Conservation (phyloP, 2,113 vertebrate species). For the Caranx melampygus region DNA sequence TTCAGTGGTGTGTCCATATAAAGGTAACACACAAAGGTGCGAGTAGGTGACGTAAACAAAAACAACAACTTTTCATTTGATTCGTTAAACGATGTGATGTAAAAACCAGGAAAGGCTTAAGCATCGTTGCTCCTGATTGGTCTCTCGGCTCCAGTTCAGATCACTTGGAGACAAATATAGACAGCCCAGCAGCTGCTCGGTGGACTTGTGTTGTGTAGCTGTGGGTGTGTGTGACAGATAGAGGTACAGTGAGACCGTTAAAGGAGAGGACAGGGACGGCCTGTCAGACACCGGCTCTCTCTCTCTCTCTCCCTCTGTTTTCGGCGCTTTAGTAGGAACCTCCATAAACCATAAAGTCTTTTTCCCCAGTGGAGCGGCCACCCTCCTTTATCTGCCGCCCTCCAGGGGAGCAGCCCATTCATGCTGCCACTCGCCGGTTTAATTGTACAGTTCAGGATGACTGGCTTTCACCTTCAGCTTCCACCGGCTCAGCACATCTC, state of each 20-base stretch:
- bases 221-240: constrained; percentile 28
- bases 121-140: background rate
- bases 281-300: constrained; percentile 15
- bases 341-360: constrained; percentile 61
- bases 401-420: constrained; percentile 76
- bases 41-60: too few relatives aligned
- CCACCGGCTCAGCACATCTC: constrained; percentile 71
- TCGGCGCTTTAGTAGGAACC: constrained; percentile 35
- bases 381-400: constrained; percentile 76
- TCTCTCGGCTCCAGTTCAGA: background rate
- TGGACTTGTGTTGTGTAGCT: background rate
- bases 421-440: constrained; percentile 76
- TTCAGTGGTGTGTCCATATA: too few relatives aligned
- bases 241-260: constrained; percentile 5
- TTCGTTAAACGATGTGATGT: background rate
- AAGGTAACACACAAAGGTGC: too few relatives aligned
- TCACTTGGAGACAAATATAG: background rate
- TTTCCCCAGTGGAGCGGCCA: constrained; percentile 30
- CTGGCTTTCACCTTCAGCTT: constrained; percentile 80
- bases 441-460: constrained; percentile 84
- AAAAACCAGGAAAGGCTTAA: background rate
- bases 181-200: background rate
- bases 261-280: constrained; percentile 40
- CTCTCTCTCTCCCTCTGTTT: constrained; percentile 31
- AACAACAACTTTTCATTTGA: background rate